Percentiles rank a stretch among this genome's conserved stretches.
phyloP scores from a whole-genome alignment of 2,113 vertebrate species.

The Spheniscus mendiculus region DNA sequence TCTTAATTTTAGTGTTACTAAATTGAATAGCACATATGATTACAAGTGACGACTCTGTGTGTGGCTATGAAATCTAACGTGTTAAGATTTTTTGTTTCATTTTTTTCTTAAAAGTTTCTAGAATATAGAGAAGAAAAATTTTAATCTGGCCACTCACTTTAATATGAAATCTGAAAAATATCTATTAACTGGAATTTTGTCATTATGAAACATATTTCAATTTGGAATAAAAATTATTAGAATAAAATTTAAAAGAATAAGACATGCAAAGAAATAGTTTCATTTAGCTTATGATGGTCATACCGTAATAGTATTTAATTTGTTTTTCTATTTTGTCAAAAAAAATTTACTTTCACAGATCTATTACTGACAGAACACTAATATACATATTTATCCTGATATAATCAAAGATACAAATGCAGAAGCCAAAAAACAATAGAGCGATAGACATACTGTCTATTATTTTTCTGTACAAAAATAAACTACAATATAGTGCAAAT shows the following conservation, averaged over 20 bases:
- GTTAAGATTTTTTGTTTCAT: background rate
- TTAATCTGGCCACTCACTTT: background rate
- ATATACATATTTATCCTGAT: background rate
- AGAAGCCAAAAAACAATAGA: background rate
- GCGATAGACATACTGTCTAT: rapidly evolving
- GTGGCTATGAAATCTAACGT: background rate
- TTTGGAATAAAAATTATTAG: background rate
- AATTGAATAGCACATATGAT: background rate
- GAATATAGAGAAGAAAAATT: background rate
- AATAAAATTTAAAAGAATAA: background rate
- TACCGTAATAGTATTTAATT: background rate
- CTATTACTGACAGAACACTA: background rate
- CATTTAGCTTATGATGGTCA: background rate
- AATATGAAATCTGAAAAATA: background rate
- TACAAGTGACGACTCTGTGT: background rate
- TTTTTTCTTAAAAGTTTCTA: background rate
- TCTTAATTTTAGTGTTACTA: background rate
- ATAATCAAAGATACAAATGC: background rate
- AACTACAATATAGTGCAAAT: background rate
- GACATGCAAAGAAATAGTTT: background rate
- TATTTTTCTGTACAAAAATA: background rate
- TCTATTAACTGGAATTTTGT: background rate
- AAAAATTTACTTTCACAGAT: background rate
- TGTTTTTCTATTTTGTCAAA: background rate
- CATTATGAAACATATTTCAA: background rate